A percentile compares a stretch with the other conserved stretches of the same genome.
phyloP scores from a whole-genome alignment of 2,797 vertebrate species.

The Pseudochaenichthys georgianus region DNA sequence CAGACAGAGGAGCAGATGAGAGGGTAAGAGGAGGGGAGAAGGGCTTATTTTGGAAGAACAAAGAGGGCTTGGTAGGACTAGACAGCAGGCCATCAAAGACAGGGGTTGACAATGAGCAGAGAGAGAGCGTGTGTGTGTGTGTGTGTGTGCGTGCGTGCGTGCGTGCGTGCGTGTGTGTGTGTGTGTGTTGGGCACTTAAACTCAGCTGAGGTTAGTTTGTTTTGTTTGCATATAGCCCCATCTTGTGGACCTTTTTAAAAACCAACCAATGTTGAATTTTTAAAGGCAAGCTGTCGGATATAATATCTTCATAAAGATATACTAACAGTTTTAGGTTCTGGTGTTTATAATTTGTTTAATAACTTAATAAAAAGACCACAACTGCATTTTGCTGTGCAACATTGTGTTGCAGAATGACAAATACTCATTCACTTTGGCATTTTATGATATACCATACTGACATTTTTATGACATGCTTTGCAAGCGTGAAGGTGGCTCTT shows the following conservation, averaged over 20 bases:
- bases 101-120: conserved; percentile 48
- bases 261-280: too few species aligned
- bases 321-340: too few species aligned
- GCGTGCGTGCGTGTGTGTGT: conserved; percentile 9
- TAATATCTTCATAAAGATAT: too few species aligned
- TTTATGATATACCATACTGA: too few species aligned
- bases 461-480: too few species aligned
- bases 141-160: conserved; percentile 2
- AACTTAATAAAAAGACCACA: too few species aligned
- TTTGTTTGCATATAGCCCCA: conserved; percentile 64
- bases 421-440: too few species aligned
- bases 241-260: conserved; percentile 62
- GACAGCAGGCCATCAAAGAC: conserved; percentile 61
- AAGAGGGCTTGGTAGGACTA: conserved; percentile 46
- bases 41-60: conserved; percentile 63
- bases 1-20: conserved; percentile 20
- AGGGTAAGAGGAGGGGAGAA: conserved; percentile 13
- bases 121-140: conserved; percentile 15
- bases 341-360: too few species aligned
- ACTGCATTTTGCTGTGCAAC: too few species aligned
- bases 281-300: too few species aligned
- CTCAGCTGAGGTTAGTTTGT: conserved; percentile 38
- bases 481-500: too few species aligned
- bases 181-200: conserved; percentile 2
- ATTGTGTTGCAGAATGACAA: too few species aligned